phyloP scores from a whole-genome alignment of 2,113 vertebrate genomes.

The Dryoscopus gambensis region DNA sequence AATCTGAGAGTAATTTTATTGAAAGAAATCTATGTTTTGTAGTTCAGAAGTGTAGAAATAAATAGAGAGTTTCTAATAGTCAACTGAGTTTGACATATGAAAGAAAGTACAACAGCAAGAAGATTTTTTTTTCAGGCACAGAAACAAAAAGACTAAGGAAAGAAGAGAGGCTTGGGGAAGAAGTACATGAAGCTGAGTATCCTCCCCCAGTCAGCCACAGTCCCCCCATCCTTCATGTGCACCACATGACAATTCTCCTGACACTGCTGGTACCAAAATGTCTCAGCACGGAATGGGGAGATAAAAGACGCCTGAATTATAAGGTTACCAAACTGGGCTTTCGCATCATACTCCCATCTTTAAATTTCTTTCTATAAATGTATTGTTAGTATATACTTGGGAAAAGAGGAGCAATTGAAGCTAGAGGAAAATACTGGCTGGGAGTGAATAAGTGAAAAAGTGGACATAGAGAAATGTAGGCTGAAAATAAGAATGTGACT shows the following conservation, averaged over 20 bases:
- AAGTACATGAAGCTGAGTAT: background rate
- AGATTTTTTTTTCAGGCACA: background rate
- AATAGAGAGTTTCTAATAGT: background rate
- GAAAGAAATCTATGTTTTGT: background rate
- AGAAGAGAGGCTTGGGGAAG: background rate
- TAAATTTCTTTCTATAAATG: background rate
- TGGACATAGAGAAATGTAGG: background rate
- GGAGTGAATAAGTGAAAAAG: background rate
- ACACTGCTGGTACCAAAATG: background rate
- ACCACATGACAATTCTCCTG: background rate
- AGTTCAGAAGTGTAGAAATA: background rate
- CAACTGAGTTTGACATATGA: background rate
- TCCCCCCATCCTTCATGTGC: fast-evolving
- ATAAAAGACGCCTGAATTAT: background rate
- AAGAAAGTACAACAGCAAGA: background rate
- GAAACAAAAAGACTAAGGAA: background rate
- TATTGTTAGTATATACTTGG: background rate
- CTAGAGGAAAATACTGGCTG: background rate
- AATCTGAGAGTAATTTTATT: background rate
- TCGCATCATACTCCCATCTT: background rate
- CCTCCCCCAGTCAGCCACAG: background rate
- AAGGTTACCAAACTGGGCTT: background rate
- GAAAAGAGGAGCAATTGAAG: background rate
- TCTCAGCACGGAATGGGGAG: background rate
- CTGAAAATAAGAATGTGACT: background rate